Evolutionary conservation across 1,140 invertebrate genomes (phyloP), one percentile per base, ranked within the genome.

Genomic region (Notospermus geniculatus): DNA sequence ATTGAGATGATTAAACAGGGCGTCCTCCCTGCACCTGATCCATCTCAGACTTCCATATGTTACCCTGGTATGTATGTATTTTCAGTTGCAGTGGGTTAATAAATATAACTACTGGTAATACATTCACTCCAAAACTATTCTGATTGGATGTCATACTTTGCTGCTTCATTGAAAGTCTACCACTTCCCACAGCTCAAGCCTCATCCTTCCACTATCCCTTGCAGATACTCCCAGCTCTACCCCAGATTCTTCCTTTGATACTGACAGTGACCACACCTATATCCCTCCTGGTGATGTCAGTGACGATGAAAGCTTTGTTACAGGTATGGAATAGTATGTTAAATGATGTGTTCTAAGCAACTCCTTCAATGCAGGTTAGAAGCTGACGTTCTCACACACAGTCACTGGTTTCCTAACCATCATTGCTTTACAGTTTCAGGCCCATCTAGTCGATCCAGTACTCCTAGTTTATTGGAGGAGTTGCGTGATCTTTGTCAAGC

Each of bases 201-300:
- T n/a, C n/a, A n/a, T n/a, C n/a, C n/a, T n/a, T n/a, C n/a, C n/a
- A n/a, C n/a, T n/a, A n/a, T n/a, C n/a, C n/a, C n/a, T n/a, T n/a
- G n/a, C n/a, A n/a, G n/a, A n/a, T n/a, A n/a, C n/a, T n/a, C n/a
- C 11, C 9, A 23, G 50, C 9, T 23, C 23, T 9, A 53, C 1
- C 23, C 23, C 23, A 22, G 23, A 57, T 2, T 19, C 43, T 19
- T 28, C 32, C 13, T 29, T 32, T 22, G 55, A 46, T 7, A 28
- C 23, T 1, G 62, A 66, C 13, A 64, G 61, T 0, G 67, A 69
- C 60, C 36, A 62, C 30, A 69, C 67, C 2, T 69, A 61, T 57
- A 63, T 63, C 17, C 19, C 60, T 36, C 54, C 54, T 25, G 57
- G 62, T 2, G 32, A 57, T 15, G 32, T 36, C 32, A 36, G 32